These are phyloP conservation scores for Heliconius hortense DNA, from an alignment of 2,888 invertebrate species.

Conservation along the genomic window DNA sequence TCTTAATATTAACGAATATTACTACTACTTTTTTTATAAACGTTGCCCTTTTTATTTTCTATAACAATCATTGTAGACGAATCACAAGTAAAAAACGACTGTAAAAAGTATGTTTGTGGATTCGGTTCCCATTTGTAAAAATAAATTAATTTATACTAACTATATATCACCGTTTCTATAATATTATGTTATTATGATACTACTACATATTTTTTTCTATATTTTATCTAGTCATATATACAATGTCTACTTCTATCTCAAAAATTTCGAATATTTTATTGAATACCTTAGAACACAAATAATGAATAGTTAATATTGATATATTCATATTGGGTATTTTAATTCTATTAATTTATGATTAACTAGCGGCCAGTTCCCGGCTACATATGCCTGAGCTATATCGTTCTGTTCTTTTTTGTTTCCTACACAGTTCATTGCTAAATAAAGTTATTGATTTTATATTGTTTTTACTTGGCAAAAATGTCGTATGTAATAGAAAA, in stretches of 20 bases:
- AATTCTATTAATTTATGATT: not conserved
- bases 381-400: too few species aligned
- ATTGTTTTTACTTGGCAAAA: too few species aligned
- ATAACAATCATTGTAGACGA: not conserved
- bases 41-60: not conserved
- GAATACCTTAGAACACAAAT: not conserved
- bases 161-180: not conserved
- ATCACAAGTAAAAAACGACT: too few species aligned
- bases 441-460: too few species aligned
- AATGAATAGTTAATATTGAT: not conserved
- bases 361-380: too few species aligned
- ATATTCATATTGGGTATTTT: not conserved
- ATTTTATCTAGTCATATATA: conserved; percentile 1
- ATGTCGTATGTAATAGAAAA: too few species aligned
- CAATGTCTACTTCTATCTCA: not conserved
- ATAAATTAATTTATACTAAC: not conserved
- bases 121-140: not conserved
- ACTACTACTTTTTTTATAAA: not conserved
- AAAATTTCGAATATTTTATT: not conserved
- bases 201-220: not conserved
- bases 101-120: not conserved
- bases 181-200: not conserved
- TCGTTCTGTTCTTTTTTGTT: too few species aligned
- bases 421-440: too few species aligned
- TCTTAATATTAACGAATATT: not conserved